Conservation (phyloP, 2,888 invertebrate genomes). For the Theretra japonica region DNA sequence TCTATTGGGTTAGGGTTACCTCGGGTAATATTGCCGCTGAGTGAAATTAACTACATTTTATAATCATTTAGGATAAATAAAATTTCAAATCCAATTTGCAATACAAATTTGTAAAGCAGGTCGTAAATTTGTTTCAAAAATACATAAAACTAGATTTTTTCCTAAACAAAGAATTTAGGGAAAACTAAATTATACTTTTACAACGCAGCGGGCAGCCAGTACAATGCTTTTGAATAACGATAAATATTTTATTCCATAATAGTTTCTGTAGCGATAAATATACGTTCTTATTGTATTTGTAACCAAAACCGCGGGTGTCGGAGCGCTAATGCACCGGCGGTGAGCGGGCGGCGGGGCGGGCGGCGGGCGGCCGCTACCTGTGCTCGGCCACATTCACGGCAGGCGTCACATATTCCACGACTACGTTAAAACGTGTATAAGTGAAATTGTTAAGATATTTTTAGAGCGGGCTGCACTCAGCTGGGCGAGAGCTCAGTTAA, state of each 20-base stretch:
- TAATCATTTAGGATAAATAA: no score
- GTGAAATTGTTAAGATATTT: constrained; percentile 74
- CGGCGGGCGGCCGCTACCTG: not conserved
- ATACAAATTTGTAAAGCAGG: no score
- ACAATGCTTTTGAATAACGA: no score
- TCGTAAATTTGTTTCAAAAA: no score
- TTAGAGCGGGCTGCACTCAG: constrained; percentile 79
- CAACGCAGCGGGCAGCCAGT: no score
- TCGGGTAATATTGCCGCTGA: no score
- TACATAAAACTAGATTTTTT: no score
- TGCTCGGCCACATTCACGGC: not conserved
- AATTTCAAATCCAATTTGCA: no score
- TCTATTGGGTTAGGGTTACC: no score
- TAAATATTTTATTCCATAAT: not conserved
- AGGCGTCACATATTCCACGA: constrained; percentile 37
- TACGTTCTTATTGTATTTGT: not conserved
- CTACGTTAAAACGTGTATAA: constrained; percentile 52
- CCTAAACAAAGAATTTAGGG: no score
- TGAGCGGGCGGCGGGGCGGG: not conserved
- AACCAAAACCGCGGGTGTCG: not conserved
- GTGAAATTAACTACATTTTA: no score
- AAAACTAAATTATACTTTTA: no score
- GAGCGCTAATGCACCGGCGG: constrained; percentile 7
- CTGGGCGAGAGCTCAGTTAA: constrained; percentile 72
- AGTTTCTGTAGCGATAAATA: not conserved